phyloP scores from a whole-genome alignment of 2,113 vertebrate genomes.

The Pleuronectes platessa region DNA sequence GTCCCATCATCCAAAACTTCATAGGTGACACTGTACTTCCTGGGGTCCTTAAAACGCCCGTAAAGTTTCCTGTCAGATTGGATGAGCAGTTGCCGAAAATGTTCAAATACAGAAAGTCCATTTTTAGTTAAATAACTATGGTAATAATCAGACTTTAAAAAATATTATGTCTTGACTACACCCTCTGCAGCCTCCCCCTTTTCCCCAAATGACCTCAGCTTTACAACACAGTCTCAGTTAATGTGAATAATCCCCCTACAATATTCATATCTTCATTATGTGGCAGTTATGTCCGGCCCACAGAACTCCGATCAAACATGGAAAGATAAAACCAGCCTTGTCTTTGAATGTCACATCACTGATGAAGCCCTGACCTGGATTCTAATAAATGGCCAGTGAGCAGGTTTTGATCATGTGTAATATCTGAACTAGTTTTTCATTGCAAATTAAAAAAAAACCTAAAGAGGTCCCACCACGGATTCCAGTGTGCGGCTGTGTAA shows the following conservation, averaged over 20 bases:
- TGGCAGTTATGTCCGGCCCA: conserved; percentile 26
- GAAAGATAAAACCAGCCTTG: conserved; percentile 48
- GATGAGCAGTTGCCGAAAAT: background rate
- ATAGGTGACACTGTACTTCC: background rate
- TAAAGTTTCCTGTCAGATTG: background rate
- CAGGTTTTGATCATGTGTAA: conserved; percentile 38
- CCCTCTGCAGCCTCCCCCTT: background rate
- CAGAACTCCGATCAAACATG: conserved; percentile 41
- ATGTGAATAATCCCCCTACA: conserved; percentile 32
- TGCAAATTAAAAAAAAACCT: background rate
- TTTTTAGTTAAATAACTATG: background rate
- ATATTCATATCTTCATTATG: conserved; percentile 33
- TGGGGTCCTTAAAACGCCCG: background rate
- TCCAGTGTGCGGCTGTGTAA: background rate
- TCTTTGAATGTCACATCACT: conserved; percentile 50
- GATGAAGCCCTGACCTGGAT: conserved; percentile 54
- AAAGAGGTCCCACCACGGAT: too few species aligned
- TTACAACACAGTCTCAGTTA: conserved; percentile 5
- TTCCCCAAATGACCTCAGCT: conserved; percentile 10
- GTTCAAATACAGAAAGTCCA: background rate
- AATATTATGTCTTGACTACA: background rate
- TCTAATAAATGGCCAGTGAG: conserved; percentile 39
- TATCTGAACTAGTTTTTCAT: conserved; percentile 18
- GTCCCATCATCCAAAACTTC: background rate
- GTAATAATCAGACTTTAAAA: conserved; percentile 5